Percentiles rank a stretch among this genome's conserved stretches.
Evolutionary conservation across 2,113 vertebrate genomes (phyloP).

Genomic region (Dascyllus trimaculatus): DNA sequence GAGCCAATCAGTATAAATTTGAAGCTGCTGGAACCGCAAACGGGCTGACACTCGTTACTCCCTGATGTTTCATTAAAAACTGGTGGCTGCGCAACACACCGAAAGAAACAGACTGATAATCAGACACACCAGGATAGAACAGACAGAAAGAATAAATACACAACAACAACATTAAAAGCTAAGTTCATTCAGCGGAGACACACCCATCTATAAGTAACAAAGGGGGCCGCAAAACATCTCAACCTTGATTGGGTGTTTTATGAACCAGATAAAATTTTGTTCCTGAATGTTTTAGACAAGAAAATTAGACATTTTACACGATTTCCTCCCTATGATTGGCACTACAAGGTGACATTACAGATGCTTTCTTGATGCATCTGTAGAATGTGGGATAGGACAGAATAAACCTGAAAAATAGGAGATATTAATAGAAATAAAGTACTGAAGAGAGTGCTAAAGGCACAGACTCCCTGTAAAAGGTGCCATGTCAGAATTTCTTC

Average conservation of each 20-base stretch:
- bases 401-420: background rate
- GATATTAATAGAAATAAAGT: too few species aligned
- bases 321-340: background rate
- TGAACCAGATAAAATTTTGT: background rate
- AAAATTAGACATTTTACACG: background rate
- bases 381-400: background rate
- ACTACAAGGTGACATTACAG: background rate
- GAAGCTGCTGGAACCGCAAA: conserved; percentile 24
- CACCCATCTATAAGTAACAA: too few species aligned
- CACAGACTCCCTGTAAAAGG: background rate
- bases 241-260: too few species aligned
- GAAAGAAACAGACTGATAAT: background rate
- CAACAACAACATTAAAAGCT: background rate
- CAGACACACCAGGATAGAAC: background rate
- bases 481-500: background rate
- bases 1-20: background rate
- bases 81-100: background rate
- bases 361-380: background rate
- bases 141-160: background rate
- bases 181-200: background rate
- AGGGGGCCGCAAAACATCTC: too few species aligned
- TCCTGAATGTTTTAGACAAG: background rate
- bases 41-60: background rate
- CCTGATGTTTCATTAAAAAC: conserved; percentile 35
- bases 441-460: background rate